Evolutionary conservation across 1,140 invertebrate species (phyloP), one percentile per base, ranked within the genome.

Genomic region (Scylla paramamosain): DNA sequence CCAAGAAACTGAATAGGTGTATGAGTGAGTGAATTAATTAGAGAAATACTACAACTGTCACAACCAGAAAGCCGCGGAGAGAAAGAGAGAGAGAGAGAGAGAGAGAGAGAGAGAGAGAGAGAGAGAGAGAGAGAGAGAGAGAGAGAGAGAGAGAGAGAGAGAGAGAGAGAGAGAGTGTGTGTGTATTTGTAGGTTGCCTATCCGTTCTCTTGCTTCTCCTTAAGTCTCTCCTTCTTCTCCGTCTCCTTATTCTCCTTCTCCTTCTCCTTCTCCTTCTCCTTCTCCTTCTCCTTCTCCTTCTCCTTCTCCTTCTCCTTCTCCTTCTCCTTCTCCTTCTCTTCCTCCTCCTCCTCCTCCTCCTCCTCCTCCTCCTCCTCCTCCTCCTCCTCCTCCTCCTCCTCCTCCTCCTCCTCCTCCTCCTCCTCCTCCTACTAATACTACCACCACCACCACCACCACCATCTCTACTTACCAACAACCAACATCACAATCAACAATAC

Each of bases 11-110:
- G 20, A 77, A 77, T 77, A 77, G 67, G 67, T n/a, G 20, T 77
- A n/a, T 77, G 67, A 77, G 67, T 77, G 67, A 25, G 67, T 77
- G 67, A 77, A 77, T 77, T 77, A 77, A 77, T 77, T 77, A 77
- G 67, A 77, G 67, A 77, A 77, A 77, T 77, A 77, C 67, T 77
- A 77, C 67, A 77, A n/a, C 20, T n/a, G 67, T 77, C 67, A 77
- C 67, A 7, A n/a, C 20, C 67, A 77, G 67, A n/a, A n/a, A 7
- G 67, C 67, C 20, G 67, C n/a, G 4, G 67, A 77, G 10, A n/a
- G 59, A 20, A 16, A 20, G 59, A 20, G 59, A 20, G 59, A 20
- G 59, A 20, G 59, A 20, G 59, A 20, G 59, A 20, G 59, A 20
- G 59, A 20, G 59, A 20, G 59, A 10, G 59, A 10, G 59, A 10